Base-by-base conservation (phyloP, 2,113 vertebrate species). In the Falcunculus frontatus region DNA sequence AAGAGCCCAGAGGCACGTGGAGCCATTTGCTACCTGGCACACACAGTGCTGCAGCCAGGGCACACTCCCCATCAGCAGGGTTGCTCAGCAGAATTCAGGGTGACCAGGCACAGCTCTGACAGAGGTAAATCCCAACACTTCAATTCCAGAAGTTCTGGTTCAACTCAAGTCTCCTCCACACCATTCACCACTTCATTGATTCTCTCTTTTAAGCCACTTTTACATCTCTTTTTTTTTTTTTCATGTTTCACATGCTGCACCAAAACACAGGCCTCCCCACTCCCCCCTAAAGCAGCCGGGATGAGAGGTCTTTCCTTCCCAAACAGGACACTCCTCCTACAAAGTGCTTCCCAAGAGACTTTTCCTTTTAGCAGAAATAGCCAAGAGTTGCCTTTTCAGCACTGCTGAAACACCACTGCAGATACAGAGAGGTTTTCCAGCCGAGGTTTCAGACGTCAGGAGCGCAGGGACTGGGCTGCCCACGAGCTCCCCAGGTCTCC, bases 71-170 rank as follows among this genome's bases (percentile, higher is more conserved):
- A 3, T 13, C 94, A 56, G 72, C 89, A 82, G 77, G 47, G 81
- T 37, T 73, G 89, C 87, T 94, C 95, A 91, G 96, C 93, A 94
- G 68, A 86, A 84, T n/a, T 20, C 75, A 81, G 72, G 25, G 39
- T 9, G 60, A 74, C 30, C 86, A 37, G 46, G 29, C 63, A 73
- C 63, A 81, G 68, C 75, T 79, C 12, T 46, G 63, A 27, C 39
- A 41, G n/a, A 77, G 30, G 30, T 29, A 92, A 92, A 88, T 23
- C 62, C 72, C 44, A 91, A 5, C 26, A 13, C 29, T 42, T 47
- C 6, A 12, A 37, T 44, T 70, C 56, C 62, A 39, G 55, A 80
- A 93, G 47, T 17, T 83, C 68, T 46, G n/a, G 18, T 81, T 56
- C 56, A 70, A 8, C 44, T 79, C 67, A 23, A 16, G 16, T 29